Conservation (phyloP, 2,797 vertebrate genomes). For the Mastacembelus armatus region DNA sequence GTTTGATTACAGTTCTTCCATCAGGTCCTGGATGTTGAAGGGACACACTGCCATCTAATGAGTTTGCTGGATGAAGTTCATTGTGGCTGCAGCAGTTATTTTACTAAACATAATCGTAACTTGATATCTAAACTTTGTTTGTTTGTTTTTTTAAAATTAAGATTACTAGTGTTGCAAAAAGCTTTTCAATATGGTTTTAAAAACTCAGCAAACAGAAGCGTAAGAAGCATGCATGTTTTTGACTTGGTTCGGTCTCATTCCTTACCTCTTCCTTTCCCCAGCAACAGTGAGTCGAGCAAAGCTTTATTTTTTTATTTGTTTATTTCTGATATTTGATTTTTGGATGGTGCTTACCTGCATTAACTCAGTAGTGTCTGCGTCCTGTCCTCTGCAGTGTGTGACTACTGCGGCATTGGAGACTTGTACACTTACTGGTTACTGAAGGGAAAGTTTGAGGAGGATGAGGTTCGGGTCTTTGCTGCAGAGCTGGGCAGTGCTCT, state of each 20-base stretch:
- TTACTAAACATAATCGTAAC: background rate
- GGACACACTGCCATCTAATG: slow-evolving; percentile 59
- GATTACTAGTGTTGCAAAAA: background rate
- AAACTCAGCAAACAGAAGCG: background rate
- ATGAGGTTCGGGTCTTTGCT: slow-evolving; percentile 87
- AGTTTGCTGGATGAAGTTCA: slow-evolving; percentile 31
- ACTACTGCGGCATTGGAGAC: slow-evolving; percentile 89
- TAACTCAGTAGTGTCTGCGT: slow-evolving; percentile 16
- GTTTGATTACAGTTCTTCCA: slow-evolving; percentile 3
- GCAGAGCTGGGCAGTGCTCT: slow-evolving; percentile 89
- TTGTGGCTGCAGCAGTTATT: slow-evolving; percentile 6
- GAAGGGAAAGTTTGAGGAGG: slow-evolving; percentile 82
- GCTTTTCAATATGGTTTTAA: background rate
- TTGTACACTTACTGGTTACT: slow-evolving; percentile 88
- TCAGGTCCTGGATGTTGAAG: slow-evolving; percentile 2
- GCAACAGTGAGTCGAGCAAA: slow-evolving; percentile 10
- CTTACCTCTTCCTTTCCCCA: slow-evolving; percentile 14
- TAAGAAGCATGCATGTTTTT: slow-evolving; percentile 13
- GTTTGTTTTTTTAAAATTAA: background rate
- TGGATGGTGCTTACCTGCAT: background rate
- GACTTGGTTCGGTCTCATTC: background rate
- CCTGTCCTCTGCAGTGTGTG: slow-evolving; percentile 84
- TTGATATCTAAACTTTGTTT: background rate
- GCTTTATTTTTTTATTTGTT: background rate
- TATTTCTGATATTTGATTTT: slow-evolving; percentile 14